Evolutionary conservation across 2,888 invertebrate genomes (phyloP).

Genomic region (Cephalotes varians): DNA sequence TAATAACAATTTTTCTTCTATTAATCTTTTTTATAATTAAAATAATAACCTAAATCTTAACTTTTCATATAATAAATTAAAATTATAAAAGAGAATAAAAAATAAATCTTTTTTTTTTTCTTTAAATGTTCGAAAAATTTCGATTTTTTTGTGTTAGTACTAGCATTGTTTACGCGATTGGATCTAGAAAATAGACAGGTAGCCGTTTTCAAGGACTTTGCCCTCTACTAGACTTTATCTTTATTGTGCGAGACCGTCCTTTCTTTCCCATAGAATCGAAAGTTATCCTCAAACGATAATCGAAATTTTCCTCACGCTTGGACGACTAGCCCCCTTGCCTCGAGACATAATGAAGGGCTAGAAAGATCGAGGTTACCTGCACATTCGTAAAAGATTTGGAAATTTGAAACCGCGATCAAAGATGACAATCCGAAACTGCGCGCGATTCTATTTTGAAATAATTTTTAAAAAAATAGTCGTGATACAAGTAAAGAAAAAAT

Average conservation of each 20-base stretch:
- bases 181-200: slow-evolving; percentile 83
- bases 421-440: slow-evolving; percentile 36
- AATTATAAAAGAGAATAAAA: not conserved
- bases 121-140: slow-evolving; percentile 68
- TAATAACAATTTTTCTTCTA: not conserved
- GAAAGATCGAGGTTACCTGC: slow-evolving; percentile 43
- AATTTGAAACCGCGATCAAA: slow-evolving; percentile 54
- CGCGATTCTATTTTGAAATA: not conserved
- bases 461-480: not conserved
- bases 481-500: not conserved
- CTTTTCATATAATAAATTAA: not conserved
- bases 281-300: slow-evolving; percentile 67
- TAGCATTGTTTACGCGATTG: slow-evolving; percentile 52
- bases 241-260: slow-evolving; percentile 10
- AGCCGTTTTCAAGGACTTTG: slow-evolving; percentile 70
- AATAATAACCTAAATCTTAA: not conserved
- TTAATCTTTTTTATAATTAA: too few species aligned
- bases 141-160: slow-evolving; percentile 33
- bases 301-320: slow-evolving; percentile 75
- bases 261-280: slow-evolving; percentile 38
- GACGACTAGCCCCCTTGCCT: slow-evolving; percentile 60
- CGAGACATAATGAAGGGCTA: slow-evolving; percentile 60
- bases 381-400: slow-evolving; percentile 61
- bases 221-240: slow-evolving; percentile 22
- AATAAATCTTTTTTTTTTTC: slow-evolving; percentile 37